These are phyloP conservation scores for Phrynosoma blainvillii DNA, from an alignment of 2,113 vertebrate species.

Conservation along the genomic window DNA sequence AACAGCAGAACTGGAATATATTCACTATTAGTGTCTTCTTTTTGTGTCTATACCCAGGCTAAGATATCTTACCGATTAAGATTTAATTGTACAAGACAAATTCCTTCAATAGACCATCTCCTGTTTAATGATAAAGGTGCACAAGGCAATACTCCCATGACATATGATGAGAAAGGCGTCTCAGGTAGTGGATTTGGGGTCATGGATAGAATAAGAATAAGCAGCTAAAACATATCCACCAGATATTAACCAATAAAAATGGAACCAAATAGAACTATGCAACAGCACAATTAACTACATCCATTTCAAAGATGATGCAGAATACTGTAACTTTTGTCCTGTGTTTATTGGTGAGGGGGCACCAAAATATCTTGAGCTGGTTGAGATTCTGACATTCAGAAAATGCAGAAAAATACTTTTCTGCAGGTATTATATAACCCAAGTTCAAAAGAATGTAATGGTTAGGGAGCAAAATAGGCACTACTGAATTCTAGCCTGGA, in stretches of 20 bases:
- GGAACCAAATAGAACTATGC: not conserved
- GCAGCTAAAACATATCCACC: not conserved
- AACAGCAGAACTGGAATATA: not conserved
- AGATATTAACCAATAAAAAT: not conserved
- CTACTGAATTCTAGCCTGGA: no score
- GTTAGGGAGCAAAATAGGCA: no score
- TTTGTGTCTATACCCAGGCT: no score
- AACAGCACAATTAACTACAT: not conserved
- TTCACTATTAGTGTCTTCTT: not conserved
- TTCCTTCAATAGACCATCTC: not conserved
- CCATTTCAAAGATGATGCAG: not conserved
- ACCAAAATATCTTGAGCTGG: not conserved
- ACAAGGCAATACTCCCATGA: not conserved
- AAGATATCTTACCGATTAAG: not conserved
- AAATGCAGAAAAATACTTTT: no score
- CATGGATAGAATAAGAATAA: not conserved
- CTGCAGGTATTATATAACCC: no score
- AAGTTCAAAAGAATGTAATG: no score
- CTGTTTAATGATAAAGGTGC: not conserved
- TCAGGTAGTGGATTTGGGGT: not conserved
- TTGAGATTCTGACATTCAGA: not conserved
- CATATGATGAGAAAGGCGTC: not conserved
- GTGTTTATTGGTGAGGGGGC: not conserved
- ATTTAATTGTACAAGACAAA: not conserved
- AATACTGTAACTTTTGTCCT: not conserved